These are phyloP conservation scores for Teinopalpus imperialis DNA, from an alignment of 2,888 invertebrate species.

Conservation along the genomic window DNA sequence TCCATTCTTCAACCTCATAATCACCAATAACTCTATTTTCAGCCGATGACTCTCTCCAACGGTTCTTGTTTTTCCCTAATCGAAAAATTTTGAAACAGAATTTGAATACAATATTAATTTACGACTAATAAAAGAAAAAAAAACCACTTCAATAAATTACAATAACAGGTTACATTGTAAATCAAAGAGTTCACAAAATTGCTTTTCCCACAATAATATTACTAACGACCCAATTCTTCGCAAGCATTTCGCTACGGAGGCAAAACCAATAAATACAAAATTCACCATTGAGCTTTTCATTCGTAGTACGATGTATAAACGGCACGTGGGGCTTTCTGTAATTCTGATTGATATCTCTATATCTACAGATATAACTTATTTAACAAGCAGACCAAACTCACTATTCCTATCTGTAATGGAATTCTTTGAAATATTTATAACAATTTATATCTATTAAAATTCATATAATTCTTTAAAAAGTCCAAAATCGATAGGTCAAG, in stretches of 20 bases:
- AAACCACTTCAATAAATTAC: constrained; percentile 70
- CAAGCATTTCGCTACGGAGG: constrained; percentile 69
- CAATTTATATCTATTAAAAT: too few species aligned
- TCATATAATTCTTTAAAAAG: too few species aligned
- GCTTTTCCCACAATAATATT: constrained; percentile 77
- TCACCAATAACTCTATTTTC: constrained; percentile 85
- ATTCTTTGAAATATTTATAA: too few species aligned
- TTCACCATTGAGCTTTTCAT: constrained; percentile 64
- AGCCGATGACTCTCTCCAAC: constrained; percentile 78
- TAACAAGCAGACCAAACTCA: too few species aligned
- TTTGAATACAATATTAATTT: constrained; percentile 32
- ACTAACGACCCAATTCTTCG: constrained; percentile 79
- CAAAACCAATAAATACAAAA: constrained; percentile 79
- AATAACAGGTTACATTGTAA: constrained; percentile 71
- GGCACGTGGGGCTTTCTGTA: constrained; percentile 52
- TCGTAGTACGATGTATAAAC: constrained; percentile 49
- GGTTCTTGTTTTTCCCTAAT: constrained; percentile 81
- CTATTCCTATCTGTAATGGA: too few species aligned
- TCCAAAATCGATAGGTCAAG: too few species aligned
- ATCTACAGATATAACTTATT: too few species aligned
- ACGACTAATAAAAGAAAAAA: constrained; percentile 64
- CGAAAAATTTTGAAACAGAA: constrained; percentile 29
- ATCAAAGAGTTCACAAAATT: constrained; percentile 78
- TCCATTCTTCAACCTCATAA: constrained; percentile 89
- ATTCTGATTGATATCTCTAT: constrained; percentile 48